Evolutionary conservation across 2,113 vertebrate species (phyloP), one percentile per base, ranked within the genome.

Genomic region (Tauraco erythrolophus): DNA sequence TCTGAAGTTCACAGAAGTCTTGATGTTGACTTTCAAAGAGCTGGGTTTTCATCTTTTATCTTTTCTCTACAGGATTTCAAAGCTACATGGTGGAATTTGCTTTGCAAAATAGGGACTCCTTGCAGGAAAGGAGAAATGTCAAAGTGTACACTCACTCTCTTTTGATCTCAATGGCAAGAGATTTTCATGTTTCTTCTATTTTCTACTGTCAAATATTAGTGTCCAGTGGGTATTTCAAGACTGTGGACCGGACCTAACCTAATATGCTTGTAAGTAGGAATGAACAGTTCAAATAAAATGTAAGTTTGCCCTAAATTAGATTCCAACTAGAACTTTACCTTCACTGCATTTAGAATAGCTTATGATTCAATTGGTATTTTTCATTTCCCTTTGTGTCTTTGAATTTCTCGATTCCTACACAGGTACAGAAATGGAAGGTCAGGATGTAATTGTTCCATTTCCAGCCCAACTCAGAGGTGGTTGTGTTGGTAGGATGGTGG

Each of bases 81-180:
- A 94, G 79, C 71, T 81, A 62, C 68, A 62, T 4, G 10, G 68
- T 97, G 94, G 90, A 96, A 95, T 97, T 97, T 96, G 95, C 91
- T 94, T 90, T 96, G 96, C 83, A 74, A 60, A 92, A 12, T 7
- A 78, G 53, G 71, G 54, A 54, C 82, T 94, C 58, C 41, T 61
- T 77, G 82, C 75, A 96, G 88, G 90, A 56, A 64, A 84, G 82
- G 46, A 91, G 88, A 94, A 97, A 96, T 96, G 91, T 97, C 94
- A 97, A 30, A 88, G 91, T 74, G 70, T 83, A 31, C 57, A 21
- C 51, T 94, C 4, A 1, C n/a, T 78, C 57, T 75, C 71, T 68
- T 92, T 70, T 96, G 86, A 96, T 97, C 87, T 90, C 92, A 92
- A 94, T 81, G 82, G 83, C 85, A 95, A 92, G 76, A 94, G 95